These are phyloP conservation scores for Siderastrea radians DNA, from an alignment of 92 coral and sea anemone species.

Conservation along the genomic window DNA sequence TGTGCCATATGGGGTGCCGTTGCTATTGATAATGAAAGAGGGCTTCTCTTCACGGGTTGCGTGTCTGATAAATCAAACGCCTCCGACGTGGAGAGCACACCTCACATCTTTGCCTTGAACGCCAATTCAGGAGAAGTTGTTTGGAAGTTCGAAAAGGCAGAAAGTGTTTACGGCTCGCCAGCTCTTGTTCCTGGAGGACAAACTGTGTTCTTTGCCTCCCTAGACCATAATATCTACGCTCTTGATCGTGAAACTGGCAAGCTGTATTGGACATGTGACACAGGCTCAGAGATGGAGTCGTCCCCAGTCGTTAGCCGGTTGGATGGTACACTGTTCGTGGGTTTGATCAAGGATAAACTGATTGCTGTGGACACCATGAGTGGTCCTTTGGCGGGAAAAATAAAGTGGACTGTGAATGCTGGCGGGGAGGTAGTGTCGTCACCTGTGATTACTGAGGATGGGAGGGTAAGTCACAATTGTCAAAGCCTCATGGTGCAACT, in stretches of 20 bases:
- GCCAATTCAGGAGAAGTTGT: conserved; percentile 66
- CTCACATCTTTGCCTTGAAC: conserved; percentile 69
- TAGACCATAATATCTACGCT: conserved; percentile 84
- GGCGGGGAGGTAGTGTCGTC: conserved; percentile 91
- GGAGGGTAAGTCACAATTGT: conserved; percentile 72
- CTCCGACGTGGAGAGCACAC: conserved; percentile 16
- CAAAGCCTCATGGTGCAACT: not conserved
- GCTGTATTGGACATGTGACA: conserved; percentile 78
- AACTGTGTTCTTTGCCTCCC: conserved; percentile 84
- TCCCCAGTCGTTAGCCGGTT: conserved; percentile 79
- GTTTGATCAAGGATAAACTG: conserved; percentile 77
- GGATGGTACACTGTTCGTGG: conserved; percentile 85
- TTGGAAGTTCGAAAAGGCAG: conserved; percentile 79
- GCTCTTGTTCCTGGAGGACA: conserved; percentile 60
- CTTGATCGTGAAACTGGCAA: conserved; percentile 78
- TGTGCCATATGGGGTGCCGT: conserved; percentile 80
- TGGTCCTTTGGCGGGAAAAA: conserved; percentile 85
- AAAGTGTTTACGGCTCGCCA: conserved; percentile 80
- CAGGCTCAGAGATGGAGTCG: conserved; percentile 88
- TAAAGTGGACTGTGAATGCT: conserved; percentile 81
- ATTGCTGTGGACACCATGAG: conserved; percentile 78
- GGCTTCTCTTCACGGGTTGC: conserved; percentile 73
- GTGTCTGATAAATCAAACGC: conserved; percentile 63
- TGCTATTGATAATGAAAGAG: conserved; percentile 74
- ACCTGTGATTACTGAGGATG: conserved; percentile 84